A percentile compares a stretch with the other conserved stretches of the same genome.
phyloP scores from a whole-genome alignment of 2,113 vertebrate genomes.

The Cochlearius cochlearius region DNA sequence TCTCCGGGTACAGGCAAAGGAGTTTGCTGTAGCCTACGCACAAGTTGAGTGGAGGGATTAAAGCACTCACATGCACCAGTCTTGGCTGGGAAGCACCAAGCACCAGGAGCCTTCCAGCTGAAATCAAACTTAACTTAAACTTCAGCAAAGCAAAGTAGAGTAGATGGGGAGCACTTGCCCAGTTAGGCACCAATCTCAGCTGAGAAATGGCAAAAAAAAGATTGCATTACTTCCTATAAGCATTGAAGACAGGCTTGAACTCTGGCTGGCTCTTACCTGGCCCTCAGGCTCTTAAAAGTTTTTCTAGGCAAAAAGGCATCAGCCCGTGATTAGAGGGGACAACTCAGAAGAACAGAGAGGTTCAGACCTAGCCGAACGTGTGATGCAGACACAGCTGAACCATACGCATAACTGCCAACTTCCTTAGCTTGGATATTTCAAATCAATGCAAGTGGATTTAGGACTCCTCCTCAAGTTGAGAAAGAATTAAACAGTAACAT shows the following conservation, averaged over 20 bases:
- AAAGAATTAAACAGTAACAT: not conserved
- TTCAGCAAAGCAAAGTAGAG: conserved; percentile 59
- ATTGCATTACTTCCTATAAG: conserved; percentile 45
- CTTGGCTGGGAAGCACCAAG: conserved; percentile 48
- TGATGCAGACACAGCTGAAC: not conserved
- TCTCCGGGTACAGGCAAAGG: not conserved
- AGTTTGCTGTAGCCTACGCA: not conserved
- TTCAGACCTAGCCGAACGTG: not conserved
- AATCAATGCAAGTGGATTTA: not conserved
- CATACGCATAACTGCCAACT: not conserved
- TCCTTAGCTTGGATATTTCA: not conserved
- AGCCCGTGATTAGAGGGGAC: not conserved
- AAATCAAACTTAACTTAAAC: conserved; percentile 60
- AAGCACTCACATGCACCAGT: conserved; percentile 45
- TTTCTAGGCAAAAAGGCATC: conserved; percentile 28
- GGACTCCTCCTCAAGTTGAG: not conserved
- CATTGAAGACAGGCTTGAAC: not conserved
- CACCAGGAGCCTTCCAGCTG: conserved; percentile 57
- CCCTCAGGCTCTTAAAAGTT: not conserved
- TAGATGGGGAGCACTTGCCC: conserved; percentile 24
- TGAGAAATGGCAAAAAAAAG: conserved; percentile 26
- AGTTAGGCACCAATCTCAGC: conserved; percentile 32
- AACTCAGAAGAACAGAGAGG: not conserved
- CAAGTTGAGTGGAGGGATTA: not conserved
- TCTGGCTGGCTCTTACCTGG: not conserved